These are phyloP conservation scores for Blennius ocellaris DNA, from an alignment of 2,113 vertebrate genomes.

Conservation along the genomic window DNA sequence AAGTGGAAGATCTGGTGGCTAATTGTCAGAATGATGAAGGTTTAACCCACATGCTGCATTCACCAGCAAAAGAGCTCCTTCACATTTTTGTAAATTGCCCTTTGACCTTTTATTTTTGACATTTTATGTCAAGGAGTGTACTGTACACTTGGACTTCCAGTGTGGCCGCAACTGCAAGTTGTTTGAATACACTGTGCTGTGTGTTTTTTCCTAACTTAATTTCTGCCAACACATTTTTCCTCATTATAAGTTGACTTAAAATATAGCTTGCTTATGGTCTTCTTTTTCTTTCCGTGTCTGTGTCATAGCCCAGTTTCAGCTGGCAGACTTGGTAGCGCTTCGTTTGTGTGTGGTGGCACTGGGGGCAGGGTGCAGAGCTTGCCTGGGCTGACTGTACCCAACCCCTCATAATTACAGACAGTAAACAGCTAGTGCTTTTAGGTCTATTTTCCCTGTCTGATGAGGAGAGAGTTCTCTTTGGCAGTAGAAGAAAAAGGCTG, in stretches of 20 bases:
- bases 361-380: slow-evolving; percentile 73
- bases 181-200: neutral
- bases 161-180: neutral
- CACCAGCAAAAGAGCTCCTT: slow-evolving; percentile 1
- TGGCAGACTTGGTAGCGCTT: slow-evolving; percentile 56
- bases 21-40: slow-evolving; percentile 29
- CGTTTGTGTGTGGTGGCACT: slow-evolving; percentile 69
- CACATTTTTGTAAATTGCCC: slow-evolving; percentile 10
- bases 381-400: slow-evolving; percentile 70
- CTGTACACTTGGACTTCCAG: neutral
- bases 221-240: neutral
- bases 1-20: slow-evolving; percentile 7
- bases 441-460: slow-evolving; percentile 72
- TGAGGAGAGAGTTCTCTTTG: slow-evolving; percentile 70
- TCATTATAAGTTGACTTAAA: slow-evolving; percentile 7
- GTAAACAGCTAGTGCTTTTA: slow-evolving; percentile 78
- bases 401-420: slow-evolving; percentile 85
- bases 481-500: slow-evolving; percentile 51
- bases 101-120: slow-evolving; percentile 2
- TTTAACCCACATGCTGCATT: slow-evolving; percentile 16
- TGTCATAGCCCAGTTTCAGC: slow-evolving; percentile 61
- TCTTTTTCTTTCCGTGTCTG: slow-evolving; percentile 46
- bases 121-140: slow-evolving; percentile 3
- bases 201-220: neutral
- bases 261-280: neutral